Evolutionary conservation across 1,140 invertebrate species (phyloP).

Genomic region (Cryptotermes secundus): DNA sequence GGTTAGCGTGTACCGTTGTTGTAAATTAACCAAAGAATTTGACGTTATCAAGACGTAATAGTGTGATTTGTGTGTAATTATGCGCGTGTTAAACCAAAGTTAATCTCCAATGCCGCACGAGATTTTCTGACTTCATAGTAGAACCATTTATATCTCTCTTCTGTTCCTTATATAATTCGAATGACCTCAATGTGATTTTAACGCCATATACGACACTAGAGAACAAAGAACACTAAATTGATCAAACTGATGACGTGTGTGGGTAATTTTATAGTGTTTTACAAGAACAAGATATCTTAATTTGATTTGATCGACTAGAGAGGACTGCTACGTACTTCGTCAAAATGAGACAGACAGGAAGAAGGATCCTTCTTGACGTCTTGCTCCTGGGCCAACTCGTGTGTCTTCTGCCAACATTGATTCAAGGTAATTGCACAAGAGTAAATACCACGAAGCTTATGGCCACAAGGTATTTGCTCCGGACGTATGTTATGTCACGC

Average conservation of each 20-base stretch:
- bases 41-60: slow-evolving; percentile 15
- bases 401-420: background rate
- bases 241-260: background rate
- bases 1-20: background rate
- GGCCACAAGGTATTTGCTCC: no score
- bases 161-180: background rate
- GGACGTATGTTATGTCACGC: no score
- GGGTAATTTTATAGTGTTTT: background rate
- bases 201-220: background rate
- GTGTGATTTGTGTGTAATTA: slow-evolving; percentile 20
- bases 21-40: slow-evolving; percentile 15
- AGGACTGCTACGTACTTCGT: background rate
- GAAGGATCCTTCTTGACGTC: background rate
- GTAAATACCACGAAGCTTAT: no score
- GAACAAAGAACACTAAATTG: background rate
- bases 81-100: background rate
- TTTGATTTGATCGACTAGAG: background rate
- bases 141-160: background rate
- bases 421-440: background rate
- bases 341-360: background rate
- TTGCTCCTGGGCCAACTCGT: background rate
- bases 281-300: background rate
- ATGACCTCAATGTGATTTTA: background rate
- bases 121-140: background rate
- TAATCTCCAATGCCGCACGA: slow-evolving; percentile 9